Evolutionary conservation across 1,140 invertebrate genomes (phyloP), one percentile per base, ranked within the genome.

Genomic region (Zaprionus kolodkinae): DNA sequence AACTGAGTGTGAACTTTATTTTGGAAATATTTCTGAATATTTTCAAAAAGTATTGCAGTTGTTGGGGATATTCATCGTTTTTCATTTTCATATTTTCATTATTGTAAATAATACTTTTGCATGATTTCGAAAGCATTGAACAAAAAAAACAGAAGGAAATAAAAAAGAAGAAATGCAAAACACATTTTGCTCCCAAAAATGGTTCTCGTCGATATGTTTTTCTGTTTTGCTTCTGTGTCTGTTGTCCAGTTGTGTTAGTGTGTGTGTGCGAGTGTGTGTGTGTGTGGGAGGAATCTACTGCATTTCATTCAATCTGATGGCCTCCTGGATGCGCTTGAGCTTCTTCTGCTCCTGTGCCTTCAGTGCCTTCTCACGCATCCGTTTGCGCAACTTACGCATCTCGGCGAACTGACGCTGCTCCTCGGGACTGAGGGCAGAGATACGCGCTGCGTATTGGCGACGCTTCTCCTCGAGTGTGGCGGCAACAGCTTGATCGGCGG

Each of bases 351-450:
- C 50, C 61, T 78, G 69, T 17, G 80, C 69, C 50, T 67, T 75
- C 33, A 69, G 13, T 55, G 70, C 70, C 55, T 77, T 71, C 56
- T 90, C 79, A 15, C 77, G 72, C 45, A 90, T 54, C 71, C 71
- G 68, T 63, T 92, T 92, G 66, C 91, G 90, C 50, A 78, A 61
- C 72, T 89, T 91, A 45, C 91, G 91, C 78, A 86, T 84, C 45
- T 92, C 86, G 45, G 82, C 75, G 73, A 92, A 92, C 69, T 77
- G 74, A 50, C 61, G 48, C 52, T 83, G 91, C 36, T 81, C 84
- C 72, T 91, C 91, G 52, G 84, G 84, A 72, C 64, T 79, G 15
- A 92, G 68, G 0, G 61, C 54, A 2, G 81, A 60, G 13, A 91
- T 71, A 15, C 91, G 86, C 10, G 57, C 61, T 10, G 72, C 65